Evolutionary conservation across 2,888 invertebrate genomes (phyloP).

Genomic region (Ornithoptera priamus): DNA sequence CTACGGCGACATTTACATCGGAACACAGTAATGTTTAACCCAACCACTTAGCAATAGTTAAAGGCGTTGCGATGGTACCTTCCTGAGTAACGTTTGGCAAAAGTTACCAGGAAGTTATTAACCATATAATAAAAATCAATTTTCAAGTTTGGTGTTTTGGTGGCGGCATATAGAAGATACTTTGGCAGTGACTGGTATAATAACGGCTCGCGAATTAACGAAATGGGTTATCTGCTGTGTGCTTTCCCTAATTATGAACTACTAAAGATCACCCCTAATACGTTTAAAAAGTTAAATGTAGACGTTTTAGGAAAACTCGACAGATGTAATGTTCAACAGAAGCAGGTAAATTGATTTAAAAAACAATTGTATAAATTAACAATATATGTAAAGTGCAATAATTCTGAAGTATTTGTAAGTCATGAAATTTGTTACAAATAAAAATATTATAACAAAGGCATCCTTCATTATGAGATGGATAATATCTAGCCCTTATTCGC

Average conservation of each 20-base stretch:
- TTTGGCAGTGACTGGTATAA: slow-evolving; percentile 59
- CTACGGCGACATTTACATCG: no score
- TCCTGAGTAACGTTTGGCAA: no score
- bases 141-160: slow-evolving; percentile 61
- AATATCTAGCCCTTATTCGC: no score
- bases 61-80: no score
- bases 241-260: slow-evolving; percentile 64
- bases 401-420: no score
- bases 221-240: slow-evolving; percentile 65
- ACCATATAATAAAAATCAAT: neutral
- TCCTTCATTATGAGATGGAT: no score
- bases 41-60: no score
- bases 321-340: slow-evolving; percentile 57
- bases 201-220: slow-evolving; percentile 58
- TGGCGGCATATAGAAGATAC: slow-evolving; percentile 65
- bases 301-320: slow-evolving; percentile 55
- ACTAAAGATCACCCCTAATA: slow-evolving; percentile 52
- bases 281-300: slow-evolving; percentile 54
- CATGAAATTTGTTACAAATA: no score
- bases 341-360: slow-evolving; percentile 43
- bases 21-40: no score
- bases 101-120: no score
- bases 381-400: neutral
- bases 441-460: no score
- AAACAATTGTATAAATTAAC: neutral